Evolutionary conservation across 1,140 invertebrate genomes (phyloP), one percentile per base, ranked within the genome.

Genomic region (Lucilia cuprina): DNA sequence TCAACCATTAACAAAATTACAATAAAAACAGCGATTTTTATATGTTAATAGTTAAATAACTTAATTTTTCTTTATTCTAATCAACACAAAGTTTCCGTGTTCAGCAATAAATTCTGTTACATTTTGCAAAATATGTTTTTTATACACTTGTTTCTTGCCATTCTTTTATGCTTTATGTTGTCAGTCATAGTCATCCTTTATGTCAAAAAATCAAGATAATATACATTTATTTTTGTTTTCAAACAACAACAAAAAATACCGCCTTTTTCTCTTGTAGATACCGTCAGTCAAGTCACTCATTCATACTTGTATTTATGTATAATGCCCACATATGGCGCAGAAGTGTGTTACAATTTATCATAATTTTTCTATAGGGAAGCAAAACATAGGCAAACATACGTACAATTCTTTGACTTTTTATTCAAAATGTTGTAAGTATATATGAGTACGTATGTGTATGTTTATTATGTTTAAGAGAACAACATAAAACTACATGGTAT

Each of bases 261-360:
- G 65, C 65, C 19, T 19, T 70, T 25, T 70, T 10, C n/a, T 9
- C 9, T 21, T n/a, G 9, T 25, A 70, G n/a, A 21, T 19, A 70
- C 65, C 5, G 65, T 21, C 14, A 60, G 55, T 7, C 55, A 60
- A 30, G 55, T 60, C 55, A 60, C 50, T 60, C 50, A 60, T 60
- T 60, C 50, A 60, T 60, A n/a, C 50, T 60, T 60, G 13, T 60
- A n/a, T n/a, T n/a, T n/a, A 60, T 12, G 5, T 12, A 60, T 14
- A 74, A 30, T 84, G 84, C 78, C 84, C 84, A 84, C 84, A 84
- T 84, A 84, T 84, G 84, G 84, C 78, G 84, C 84, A 65, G 30
- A 60, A 82, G 60, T 75, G 78, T 82, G 78, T 41, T 14, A 14
- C 84, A 74, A 84, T 84, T 84, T 82, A 84, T 84, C 80, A 82